Evolutionary conservation across 2,113 vertebrate genomes (phyloP), one percentile per base, ranked within the genome.

Genomic region (Labrus mixtus): DNA sequence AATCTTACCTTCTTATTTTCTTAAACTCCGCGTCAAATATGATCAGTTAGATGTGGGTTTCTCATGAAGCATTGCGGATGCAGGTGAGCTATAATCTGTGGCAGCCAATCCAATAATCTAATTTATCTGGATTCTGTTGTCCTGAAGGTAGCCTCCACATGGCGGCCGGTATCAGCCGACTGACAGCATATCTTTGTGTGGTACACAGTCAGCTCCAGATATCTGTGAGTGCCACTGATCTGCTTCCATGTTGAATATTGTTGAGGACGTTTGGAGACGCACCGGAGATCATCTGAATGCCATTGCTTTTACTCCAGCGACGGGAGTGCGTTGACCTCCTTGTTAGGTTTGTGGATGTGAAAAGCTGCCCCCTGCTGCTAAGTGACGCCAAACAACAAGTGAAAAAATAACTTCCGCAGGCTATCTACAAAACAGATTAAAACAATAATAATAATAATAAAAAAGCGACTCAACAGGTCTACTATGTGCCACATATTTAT

Each of bases 61-160:
- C 81, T 76, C 66, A 67, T 65, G 75, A 74, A 63, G 71, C 80
- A 82, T 85, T 12, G 82, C 68, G 54, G 85, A 82, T 74, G 80
- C 54, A 57, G 72, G 36, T 61, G 81, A 77, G 62, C 82, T 87
- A 73, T 93, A 94, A 94, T 93, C 94, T 93, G 89, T 81, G 48
- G 80, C 82, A 76, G 89, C 16, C 92, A 95, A 94, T 95, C 94
- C 94, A 94, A 90, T 94, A 93, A 93, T 93, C 82, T 90, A 80
- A 90, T 93, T 89, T 90, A 90, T 87, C 80, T 84, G 86, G 82
- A 86, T 88, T 89, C 79, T 72, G 83, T 67, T 73, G 87, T 68
- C 73, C 76, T 62, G 48, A 29, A 48, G 19, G 69, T 23, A 45
- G 73, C 63, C 73, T 84, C 48, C 83, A 68, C 83, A 80, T 63